phyloP scores from a whole-genome alignment of 2,113 vertebrate species.

The Zeus faber region DNA sequence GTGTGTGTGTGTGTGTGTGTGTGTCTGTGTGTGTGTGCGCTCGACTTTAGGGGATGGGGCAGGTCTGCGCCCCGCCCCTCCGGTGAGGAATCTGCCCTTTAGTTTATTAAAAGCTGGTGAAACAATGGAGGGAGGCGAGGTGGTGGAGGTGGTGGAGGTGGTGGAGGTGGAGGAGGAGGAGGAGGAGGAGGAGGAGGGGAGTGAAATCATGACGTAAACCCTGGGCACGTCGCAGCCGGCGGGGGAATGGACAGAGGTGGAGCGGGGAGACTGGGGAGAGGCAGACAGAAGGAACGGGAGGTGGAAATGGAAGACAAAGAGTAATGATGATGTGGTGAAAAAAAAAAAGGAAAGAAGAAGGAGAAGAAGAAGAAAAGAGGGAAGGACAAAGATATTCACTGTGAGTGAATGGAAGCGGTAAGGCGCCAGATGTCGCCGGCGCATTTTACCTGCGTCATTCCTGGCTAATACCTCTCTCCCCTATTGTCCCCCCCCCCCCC shows the following conservation, averaged over 20 bases:
- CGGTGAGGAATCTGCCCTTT: background rate
- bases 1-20: too few relatives aligned
- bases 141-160: background rate
- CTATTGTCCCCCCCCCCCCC: background rate
- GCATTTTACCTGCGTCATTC: background rate
- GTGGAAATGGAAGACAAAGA: too few relatives aligned
- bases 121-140: background rate
- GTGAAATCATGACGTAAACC: background rate
- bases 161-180: background rate
- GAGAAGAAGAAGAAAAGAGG: background rate
- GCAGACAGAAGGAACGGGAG: background rate
- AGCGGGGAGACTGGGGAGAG: background rate
- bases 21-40: too few relatives aligned
- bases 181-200: background rate
- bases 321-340: background rate
- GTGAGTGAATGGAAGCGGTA: background rate
- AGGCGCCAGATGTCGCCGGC: too few relatives aligned
- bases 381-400: background rate
- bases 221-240: conserved; percentile 30
- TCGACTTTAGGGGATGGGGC: too few relatives aligned
- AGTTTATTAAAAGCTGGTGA: background rate
- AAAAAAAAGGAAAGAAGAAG: background rate
- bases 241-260: background rate
- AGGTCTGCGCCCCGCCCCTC: background rate
- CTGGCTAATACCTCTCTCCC: too few relatives aligned